Evolutionary conservation across 1,140 invertebrate species (phyloP).

Genomic region (Pseudomyrmex gracilis): DNA sequence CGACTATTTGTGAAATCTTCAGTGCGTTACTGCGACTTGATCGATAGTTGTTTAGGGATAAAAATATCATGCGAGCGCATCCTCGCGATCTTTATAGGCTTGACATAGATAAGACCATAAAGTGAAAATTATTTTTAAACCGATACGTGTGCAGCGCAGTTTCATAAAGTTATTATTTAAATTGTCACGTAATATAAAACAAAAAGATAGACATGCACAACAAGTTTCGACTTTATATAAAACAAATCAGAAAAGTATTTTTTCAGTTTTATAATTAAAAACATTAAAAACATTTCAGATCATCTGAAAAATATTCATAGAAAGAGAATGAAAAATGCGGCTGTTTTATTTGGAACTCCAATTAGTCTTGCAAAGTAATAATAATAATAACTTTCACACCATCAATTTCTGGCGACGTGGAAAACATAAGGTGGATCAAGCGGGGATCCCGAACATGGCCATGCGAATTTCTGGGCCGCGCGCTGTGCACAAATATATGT

Average conservation of each 20-base stretch:
- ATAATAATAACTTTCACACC: not conserved
- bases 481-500: constrained; percentile 56
- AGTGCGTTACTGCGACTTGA: constrained; percentile 31
- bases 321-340: not conserved
- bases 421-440: constrained; percentile 16
- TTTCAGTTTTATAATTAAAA: no score
- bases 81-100: constrained; percentile 8
- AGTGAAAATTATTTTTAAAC: constrained; percentile 11
- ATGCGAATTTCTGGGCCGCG: constrained; percentile 34
- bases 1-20: constrained; percentile 17
- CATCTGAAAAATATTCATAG: no score
- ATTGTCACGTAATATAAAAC: no score
- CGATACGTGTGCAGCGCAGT: not conserved
- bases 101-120: not conserved
- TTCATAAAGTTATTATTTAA: not conserved
- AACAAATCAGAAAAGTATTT: no score
- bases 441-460: constrained; percentile 13
- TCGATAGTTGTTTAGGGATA: constrained; percentile 49
- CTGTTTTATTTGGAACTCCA: not conserved
- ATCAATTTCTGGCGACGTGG: constrained; percentile 18
- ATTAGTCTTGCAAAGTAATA: not conserved
- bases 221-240: no score
- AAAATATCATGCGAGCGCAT: constrained; percentile 43
- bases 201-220: no score
- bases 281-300: no score